Evolutionary conservation across 2,797 vertebrate genomes (phyloP).

Genomic region (Labeo calbasu): DNA sequence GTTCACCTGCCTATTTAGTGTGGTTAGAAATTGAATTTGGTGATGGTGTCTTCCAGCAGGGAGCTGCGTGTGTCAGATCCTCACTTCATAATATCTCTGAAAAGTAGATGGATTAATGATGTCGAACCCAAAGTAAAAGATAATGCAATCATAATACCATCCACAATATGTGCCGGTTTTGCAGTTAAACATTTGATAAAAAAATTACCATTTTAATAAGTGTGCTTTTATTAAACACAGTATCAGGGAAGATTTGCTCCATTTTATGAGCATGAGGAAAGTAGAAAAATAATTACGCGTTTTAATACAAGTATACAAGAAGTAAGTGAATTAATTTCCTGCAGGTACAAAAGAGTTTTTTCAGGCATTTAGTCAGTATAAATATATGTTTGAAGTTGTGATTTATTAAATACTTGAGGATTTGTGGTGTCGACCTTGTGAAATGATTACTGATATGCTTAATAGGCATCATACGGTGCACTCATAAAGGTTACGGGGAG

Average conservation of each 20-base stretch:
- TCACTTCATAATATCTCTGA: conserved; percentile 49
- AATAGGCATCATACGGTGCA: neutral
- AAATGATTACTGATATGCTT: conserved; percentile 1
- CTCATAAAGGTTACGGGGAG: neutral
- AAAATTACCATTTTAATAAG: conserved; percentile 37
- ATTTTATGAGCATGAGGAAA: conserved; percentile 3
- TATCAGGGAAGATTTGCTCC: neutral
- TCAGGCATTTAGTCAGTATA: neutral
- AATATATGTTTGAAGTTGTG: neutral
- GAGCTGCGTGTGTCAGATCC: conserved; percentile 39
- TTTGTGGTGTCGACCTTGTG: neutral
- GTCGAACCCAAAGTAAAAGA: conserved; percentile 42
- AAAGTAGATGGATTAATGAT: conserved; percentile 52
- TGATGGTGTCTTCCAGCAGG: conserved; percentile 50
- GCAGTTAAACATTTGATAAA: conserved; percentile 40
- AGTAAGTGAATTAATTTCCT: conserved; percentile 15
- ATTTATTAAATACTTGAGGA: conserved; percentile 9
- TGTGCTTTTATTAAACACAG: conserved; percentile 43
- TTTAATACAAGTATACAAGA: conserved; percentile 14
- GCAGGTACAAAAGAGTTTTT: neutral
- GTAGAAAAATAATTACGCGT: conserved; percentile 22
- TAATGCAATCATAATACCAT: conserved; percentile 32
- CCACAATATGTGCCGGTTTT: conserved; percentile 7
- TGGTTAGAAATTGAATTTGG: conserved; percentile 56
- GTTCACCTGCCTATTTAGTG: conserved; percentile 58